These are phyloP conservation scores for Nineta flava DNA, from an alignment of 2,888 invertebrate species.

Conservation along the genomic window DNA sequence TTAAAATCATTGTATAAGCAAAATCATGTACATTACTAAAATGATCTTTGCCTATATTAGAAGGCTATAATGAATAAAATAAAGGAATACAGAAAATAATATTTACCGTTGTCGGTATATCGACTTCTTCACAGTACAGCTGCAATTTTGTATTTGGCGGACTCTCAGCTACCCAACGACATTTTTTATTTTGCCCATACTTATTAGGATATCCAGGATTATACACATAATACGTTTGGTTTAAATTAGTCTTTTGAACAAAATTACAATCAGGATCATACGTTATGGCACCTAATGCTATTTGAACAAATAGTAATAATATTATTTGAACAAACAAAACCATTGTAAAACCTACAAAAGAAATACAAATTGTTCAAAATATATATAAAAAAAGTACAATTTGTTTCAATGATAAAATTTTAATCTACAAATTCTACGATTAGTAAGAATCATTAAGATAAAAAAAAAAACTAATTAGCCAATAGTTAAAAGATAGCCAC, in stretches of 20 bases:
- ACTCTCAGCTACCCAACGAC: conserved; percentile 34
- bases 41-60: no score
- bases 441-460: no score
- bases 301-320: conserved; percentile 16
- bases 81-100: background rate
- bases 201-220: conserved; percentile 32
- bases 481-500: no score
- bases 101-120: conserved; percentile 24
- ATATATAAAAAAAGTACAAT: background rate
- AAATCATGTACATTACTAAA: no score
- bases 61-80: no score
- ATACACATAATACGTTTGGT: conserved; percentile 27
- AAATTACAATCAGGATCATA: conserved; percentile 30
- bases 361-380: background rate
- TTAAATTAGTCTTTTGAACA: conserved; percentile 24
- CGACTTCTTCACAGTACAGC: conserved; percentile 30
- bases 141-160: conserved; percentile 29
- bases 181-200: conserved; percentile 26
- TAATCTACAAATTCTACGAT: no score
- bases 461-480: no score
- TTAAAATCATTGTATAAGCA: no score
- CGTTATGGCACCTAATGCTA: conserved; percentile 11
- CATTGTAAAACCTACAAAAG: background rate
- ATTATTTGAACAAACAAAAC: background rate
- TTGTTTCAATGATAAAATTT: no score